A percentile compares a stretch with the other conserved stretches of the same genome.
Evolutionary conservation across 2,797 vertebrate species (phyloP).

Genomic region (Argyrosomus regius): DNA sequence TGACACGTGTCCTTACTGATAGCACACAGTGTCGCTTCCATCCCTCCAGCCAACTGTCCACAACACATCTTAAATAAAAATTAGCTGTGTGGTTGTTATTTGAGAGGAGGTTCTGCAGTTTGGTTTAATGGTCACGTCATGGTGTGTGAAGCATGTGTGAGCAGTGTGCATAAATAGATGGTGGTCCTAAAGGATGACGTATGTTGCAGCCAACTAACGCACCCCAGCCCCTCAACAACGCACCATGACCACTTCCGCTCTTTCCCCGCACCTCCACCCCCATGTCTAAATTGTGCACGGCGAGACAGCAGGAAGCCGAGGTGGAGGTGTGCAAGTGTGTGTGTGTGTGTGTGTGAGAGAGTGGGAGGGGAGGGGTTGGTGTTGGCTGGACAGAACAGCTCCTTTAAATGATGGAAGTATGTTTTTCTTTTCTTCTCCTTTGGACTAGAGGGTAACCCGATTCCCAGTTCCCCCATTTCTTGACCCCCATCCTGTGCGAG

Average conservation of each 20-base stretch:
- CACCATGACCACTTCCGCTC: constrained; percentile 28
- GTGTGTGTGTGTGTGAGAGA: not conserved
- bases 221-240: constrained; percentile 13
- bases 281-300: constrained; percentile 62
- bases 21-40: not conserved
- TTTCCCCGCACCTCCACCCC: constrained; percentile 35
- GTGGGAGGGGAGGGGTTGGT: not conserved
- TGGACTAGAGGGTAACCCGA: constrained; percentile 65
- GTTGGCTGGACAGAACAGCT: constrained; percentile 44
- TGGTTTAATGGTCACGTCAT: not conserved
- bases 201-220: constrained; percentile 30
- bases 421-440: constrained; percentile 78
- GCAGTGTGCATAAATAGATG: constrained; percentile 2
- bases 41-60: not conserved
- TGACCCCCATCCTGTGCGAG: constrained; percentile 50
- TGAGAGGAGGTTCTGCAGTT: constrained; percentile 2
- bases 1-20: not conserved
- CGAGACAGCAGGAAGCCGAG: constrained; percentile 80
- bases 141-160: constrained; percentile 34
- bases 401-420: constrained; percentile 75
- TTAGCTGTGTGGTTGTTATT: not conserved
- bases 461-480: constrained; percentile 42
- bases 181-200: constrained; percentile 56
- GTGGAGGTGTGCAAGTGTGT: constrained; percentile 52
- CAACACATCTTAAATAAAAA: constrained; percentile 9